Conservation (phyloP, 2,888 invertebrate genomes). For the Zaprionus bogoriensis region DNA sequence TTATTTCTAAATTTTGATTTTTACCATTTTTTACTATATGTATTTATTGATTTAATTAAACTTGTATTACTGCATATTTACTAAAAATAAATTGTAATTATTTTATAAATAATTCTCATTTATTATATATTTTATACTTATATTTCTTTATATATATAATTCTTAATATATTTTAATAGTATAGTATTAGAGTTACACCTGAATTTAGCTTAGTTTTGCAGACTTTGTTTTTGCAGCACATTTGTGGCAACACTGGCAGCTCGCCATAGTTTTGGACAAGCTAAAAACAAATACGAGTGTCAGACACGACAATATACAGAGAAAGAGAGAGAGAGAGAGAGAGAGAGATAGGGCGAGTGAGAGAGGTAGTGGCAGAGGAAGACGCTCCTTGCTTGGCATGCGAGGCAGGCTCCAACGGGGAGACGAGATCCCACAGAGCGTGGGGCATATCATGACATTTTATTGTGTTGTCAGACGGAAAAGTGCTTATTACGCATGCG, state of each 20-base stretch:
- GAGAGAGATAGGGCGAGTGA: not conserved
- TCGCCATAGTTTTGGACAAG: conserved; percentile 67
- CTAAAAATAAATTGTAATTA: too few relatives aligned
- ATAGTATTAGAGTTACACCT: too few relatives aligned
- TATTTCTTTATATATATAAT: too few relatives aligned
- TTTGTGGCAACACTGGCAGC: conserved; percentile 16
- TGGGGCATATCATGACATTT: conserved; percentile 82
- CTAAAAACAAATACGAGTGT: conserved; percentile 58
- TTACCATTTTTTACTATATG: not conserved
- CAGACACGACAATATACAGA: not conserved
- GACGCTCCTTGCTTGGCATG: conserved; percentile 16
- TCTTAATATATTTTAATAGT: too few relatives aligned
- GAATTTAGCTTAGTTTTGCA: too few relatives aligned
- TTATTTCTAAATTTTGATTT: not conserved
- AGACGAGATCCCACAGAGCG: conserved; percentile 64
- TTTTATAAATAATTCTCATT: too few relatives aligned
- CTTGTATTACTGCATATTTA: too few relatives aligned
- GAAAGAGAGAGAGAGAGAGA: not conserved
- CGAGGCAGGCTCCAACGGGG: conserved; percentile 4
- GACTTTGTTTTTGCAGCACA: not conserved
- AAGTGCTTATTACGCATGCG: conserved; percentile 82
- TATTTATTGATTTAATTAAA: too few relatives aligned
- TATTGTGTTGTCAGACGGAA: conserved; percentile 82
- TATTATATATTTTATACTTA: too few relatives aligned
- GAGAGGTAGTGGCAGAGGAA: not conserved